Base-by-base conservation (phyloP, 2,888 invertebrate species). In the Fragum whitleyi region DNA sequence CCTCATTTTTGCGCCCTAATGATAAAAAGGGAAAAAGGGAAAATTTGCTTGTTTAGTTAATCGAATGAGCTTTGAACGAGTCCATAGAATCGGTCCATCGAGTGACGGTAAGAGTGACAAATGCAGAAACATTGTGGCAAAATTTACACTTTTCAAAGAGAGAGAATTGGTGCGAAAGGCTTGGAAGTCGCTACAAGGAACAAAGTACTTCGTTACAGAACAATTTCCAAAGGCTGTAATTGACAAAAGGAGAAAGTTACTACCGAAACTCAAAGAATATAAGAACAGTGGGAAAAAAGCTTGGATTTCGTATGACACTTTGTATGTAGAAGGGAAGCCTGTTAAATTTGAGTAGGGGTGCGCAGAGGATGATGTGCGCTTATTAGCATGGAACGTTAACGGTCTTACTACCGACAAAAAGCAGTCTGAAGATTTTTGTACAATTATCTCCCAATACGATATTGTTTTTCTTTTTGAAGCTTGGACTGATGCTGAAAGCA, bases 381-480 rank as follows among this genome's bases (percentile, higher is more conserved):
- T 71, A 16, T 39, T 61, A n/a, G 21, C 51, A 9, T 73, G 73
- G 73, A 73, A 73, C 26, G 5, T 21, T 23, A 73, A 73, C 28
- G 73, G 73, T 6, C 19, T 73, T 16, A 39, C 62, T 9, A 9
- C 19, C 2, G 26, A n/a, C 1, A 73, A 73, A 61, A 62, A 28
- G 28, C 23, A 39, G 14, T 19, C 26, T 23, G 47, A 16, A 36
- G 51, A 61, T 14, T 73, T 73, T 61, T 19, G 59, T 26, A 61
- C 61, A 9, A 7, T 61, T 7, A 14, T 73, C 28, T 11, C 26
- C 2, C 21, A 61, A n/a, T 16, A 32, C 29, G 62, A 9, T 36
- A 62, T 62, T 32, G 36, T 62, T 28, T 32, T 62, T 32, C 28
- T 62, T 23, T 23, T 26, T 23, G 57, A 57, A 57, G 2, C 57